Conservation (phyloP, 2,797 vertebrate genomes). For the Trematomus bernacchii region DNA sequence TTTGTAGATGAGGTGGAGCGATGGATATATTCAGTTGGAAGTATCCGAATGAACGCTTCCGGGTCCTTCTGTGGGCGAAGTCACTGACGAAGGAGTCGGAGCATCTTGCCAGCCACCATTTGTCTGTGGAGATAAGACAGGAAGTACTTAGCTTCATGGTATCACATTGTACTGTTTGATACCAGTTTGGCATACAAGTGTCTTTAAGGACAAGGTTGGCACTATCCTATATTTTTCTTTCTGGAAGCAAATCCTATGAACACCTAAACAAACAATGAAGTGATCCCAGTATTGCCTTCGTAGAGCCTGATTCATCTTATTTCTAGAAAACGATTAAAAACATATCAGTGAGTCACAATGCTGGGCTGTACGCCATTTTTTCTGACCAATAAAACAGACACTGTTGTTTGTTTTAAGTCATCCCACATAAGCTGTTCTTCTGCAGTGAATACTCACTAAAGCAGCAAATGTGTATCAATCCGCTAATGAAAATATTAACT, state of each 20-base stretch:
- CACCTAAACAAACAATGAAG: background rate
- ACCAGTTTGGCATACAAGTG: background rate
- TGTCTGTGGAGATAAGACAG: slow-evolving; percentile 84
- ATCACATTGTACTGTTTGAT: background rate
- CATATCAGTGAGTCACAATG: background rate
- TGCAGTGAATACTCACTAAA: slow-evolving; percentile 1
- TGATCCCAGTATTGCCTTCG: slow-evolving; percentile 2
- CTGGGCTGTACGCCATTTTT: background rate
- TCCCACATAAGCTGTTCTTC: background rate
- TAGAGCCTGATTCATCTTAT: background rate
- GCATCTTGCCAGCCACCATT: slow-evolving; percentile 99
- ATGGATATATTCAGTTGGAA: slow-evolving; percentile 95
- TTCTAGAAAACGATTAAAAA: slow-evolving; percentile 6
- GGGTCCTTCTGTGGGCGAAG: slow-evolving; percentile 99
- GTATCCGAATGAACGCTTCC: slow-evolving; percentile 99
- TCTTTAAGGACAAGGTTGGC: slow-evolving; percentile 1
- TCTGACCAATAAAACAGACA: background rate
- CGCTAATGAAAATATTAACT: background rate
- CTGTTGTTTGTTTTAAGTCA: slow-evolving; percentile 3
- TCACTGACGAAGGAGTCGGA: slow-evolving; percentile 98
- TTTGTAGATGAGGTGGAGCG: slow-evolving; percentile 70
- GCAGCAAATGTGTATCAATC: slow-evolving; percentile 1
- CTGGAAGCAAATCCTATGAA: background rate
- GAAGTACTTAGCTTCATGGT: slow-evolving; percentile 10
- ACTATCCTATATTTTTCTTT: background rate